phyloP scores from a whole-genome alignment of 2,113 vertebrate species.

The Oreochromis spilurus region DNA sequence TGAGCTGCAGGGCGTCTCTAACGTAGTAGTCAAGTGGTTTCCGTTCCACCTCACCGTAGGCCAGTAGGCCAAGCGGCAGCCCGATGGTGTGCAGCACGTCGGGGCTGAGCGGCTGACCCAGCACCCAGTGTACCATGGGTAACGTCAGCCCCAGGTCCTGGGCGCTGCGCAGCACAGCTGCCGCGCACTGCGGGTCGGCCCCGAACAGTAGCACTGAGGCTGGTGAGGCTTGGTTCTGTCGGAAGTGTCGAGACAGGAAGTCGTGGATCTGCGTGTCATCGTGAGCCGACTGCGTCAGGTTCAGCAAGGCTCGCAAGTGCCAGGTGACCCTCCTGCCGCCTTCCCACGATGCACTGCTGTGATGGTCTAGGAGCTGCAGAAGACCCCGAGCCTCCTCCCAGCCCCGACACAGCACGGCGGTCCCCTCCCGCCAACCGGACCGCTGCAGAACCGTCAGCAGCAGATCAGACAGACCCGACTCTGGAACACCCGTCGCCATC shows the following conservation, averaged over 20 bases:
- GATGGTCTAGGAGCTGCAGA: constrained; percentile 59
- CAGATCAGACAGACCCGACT: constrained; percentile 76
- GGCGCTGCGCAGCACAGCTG: constrained; percentile 65
- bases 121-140: constrained; percentile 80
- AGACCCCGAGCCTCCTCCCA: constrained; percentile 70
- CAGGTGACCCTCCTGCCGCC: constrained; percentile 40
- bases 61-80: constrained; percentile 81
- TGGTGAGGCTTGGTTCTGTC: constrained; percentile 47
- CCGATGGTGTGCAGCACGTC: constrained; percentile 76
- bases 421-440: constrained; percentile 77
- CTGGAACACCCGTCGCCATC: constrained; percentile 77
- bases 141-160: constrained; percentile 65
- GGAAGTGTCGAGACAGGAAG: constrained; percentile 67
- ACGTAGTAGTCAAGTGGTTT: constrained; percentile 80
- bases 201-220: constrained; percentile 77
- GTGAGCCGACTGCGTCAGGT: constrained; percentile 69
- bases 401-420: constrained; percentile 77
- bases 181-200: constrained; percentile 60
- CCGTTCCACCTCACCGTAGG: constrained; percentile 78
- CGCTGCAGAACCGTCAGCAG: constrained; percentile 72
- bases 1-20: constrained; percentile 75
- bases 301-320: constrained; percentile 70
- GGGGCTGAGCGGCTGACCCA: constrained; percentile 77
- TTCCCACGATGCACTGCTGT: constrained; percentile 46
- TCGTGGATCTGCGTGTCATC: constrained; percentile 46